Percentiles rank a stretch among this genome's conserved stretches.
Conservation (phyloP, 2,888 invertebrate genomes). For the Timandra comae region DNA sequence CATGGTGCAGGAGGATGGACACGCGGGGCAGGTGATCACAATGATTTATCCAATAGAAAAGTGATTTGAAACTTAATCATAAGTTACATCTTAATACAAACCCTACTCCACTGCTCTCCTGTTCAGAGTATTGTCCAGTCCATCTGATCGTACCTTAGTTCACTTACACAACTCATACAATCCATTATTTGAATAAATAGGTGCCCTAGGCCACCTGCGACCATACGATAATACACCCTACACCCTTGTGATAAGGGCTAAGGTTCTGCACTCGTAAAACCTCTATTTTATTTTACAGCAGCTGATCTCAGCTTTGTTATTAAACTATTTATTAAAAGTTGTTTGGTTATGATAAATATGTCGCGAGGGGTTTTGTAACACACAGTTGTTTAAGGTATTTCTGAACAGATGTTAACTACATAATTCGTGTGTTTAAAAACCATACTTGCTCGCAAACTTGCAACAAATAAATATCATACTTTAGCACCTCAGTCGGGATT, state of each 20-base stretch:
- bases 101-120: conserved; percentile 21
- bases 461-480: too few relatives aligned
- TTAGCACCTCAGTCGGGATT: too few relatives aligned
- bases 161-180: conserved; percentile 37
- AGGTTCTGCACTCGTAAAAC: conserved; percentile 18
- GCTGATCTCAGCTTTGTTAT: conserved; percentile 38
- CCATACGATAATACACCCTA: conserved; percentile 10
- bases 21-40: too few relatives aligned
- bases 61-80: too few relatives aligned
- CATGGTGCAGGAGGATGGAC: too few relatives aligned
- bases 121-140: conserved; percentile 42
- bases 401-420: too few relatives aligned
- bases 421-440: too few relatives aligned
- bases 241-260: conserved; percentile 4
- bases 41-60: too few relatives aligned
- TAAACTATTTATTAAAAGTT: conserved; percentile 24
- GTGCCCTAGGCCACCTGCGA: conserved; percentile 14
- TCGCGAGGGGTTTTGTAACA: neutral
- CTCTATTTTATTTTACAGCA: conserved; percentile 35
- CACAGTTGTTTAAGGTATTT: too few relatives aligned
- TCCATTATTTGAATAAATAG: conserved; percentile 26
- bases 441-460: too few relatives aligned
- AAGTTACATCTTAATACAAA: too few relatives aligned
- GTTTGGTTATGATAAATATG: conserved; percentile 8
- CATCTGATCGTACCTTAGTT: conserved; percentile 52